These are phyloP conservation scores for Pogona vitticeps DNA, from an alignment of 2,113 vertebrate species.

Conservation along the genomic window DNA sequence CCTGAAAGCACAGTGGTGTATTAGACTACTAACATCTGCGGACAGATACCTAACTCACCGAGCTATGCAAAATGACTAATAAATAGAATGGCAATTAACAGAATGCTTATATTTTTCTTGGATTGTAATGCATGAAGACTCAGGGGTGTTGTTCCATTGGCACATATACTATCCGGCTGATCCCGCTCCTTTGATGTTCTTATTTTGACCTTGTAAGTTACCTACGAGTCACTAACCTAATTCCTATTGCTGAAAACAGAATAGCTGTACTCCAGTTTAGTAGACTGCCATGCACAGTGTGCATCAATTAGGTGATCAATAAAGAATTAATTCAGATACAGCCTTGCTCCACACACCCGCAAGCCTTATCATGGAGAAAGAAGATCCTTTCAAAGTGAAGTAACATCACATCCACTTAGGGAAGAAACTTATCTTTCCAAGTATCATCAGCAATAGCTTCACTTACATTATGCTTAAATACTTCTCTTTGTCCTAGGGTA, in stretches of 20 bases:
- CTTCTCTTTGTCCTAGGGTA: neutral
- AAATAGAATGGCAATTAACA: neutral
- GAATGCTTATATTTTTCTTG: neutral
- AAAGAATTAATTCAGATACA: neutral
- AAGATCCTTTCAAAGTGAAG: neutral
- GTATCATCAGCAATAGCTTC: neutral
- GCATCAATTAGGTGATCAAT: neutral
- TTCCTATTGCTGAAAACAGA: neutral
- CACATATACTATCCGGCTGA: neutral
- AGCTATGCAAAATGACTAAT: no score
- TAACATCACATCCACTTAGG: neutral
- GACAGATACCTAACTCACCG: no score
- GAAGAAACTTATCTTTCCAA: neutral
- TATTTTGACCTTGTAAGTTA: no score
- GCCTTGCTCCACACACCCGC: no score
- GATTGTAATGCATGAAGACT: neutral
- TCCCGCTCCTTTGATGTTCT: no score
- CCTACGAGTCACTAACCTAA: no score
- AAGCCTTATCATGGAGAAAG: neutral
- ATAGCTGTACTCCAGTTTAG: neutral
- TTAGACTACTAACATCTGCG: no score
- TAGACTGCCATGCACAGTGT: neutral
- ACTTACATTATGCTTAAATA: neutral
- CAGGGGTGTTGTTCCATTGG: neutral
- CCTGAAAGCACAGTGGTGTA: no score